Evolutionary conservation across 2,888 invertebrate genomes (phyloP).

Genomic region (Oasisia sp.): DNA sequence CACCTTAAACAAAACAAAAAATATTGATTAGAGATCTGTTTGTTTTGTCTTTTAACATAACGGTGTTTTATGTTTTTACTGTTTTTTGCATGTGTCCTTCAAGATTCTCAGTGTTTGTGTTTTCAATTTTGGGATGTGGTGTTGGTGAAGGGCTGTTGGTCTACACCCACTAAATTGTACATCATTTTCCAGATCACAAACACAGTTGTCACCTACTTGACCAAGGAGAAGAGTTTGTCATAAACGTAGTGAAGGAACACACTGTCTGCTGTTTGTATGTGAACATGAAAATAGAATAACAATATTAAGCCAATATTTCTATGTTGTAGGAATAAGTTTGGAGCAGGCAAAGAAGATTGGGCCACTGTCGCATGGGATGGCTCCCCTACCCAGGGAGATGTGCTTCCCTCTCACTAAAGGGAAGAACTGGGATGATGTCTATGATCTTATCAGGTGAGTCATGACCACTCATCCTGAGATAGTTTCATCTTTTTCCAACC

Average conservation of each 20-base stretch:
- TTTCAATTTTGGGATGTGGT: no score
- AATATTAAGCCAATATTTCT: not conserved
- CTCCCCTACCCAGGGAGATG: slow-evolving; percentile 63
- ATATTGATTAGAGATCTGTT: not conserved
- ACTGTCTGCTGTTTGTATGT: no score
- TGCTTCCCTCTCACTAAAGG: slow-evolving; percentile 57
- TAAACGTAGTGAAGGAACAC: no score
- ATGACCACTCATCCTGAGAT: not conserved
- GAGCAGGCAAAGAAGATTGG: slow-evolving; percentile 60
- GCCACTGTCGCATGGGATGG: slow-evolving; percentile 51
- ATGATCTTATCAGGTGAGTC: slow-evolving; percentile 60
- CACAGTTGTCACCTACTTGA: not conserved
- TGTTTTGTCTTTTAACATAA: not conserved
- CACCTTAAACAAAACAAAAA: not conserved
- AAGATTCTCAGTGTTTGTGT: no score
- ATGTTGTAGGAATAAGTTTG: slow-evolving; percentile 53
- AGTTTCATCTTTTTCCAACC: not conserved
- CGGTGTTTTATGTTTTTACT: not conserved
- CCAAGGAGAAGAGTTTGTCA: not conserved
- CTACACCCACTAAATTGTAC: not conserved
- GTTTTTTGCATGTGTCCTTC: no score
- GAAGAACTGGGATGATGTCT: slow-evolving; percentile 60
- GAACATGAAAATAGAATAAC: no score
- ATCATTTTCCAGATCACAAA: not conserved
- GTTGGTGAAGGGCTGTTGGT: no score